A percentile compares a stretch with the other conserved stretches of the same genome.
Conservation (phyloP, 2,113 vertebrate genomes). For the Tenrec ecaudatus region DNA sequence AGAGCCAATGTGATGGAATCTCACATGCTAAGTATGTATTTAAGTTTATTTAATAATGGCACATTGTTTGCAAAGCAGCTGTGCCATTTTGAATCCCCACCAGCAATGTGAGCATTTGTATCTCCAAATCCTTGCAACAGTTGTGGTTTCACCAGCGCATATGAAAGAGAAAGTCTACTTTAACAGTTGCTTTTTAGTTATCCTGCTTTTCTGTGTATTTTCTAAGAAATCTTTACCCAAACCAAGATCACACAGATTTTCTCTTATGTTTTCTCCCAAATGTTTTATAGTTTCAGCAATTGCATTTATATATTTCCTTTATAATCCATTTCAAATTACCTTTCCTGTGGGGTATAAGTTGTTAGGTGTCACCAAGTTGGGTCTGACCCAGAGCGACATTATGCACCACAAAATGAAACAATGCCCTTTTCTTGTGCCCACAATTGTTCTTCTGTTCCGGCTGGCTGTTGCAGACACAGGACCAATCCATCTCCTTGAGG, state of each 20-base stretch:
- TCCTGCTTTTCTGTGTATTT: background rate
- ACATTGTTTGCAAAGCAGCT: conserved; percentile 12
- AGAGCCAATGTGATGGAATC: too few relatives aligned
- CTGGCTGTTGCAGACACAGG: too few relatives aligned
- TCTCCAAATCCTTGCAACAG: background rate
- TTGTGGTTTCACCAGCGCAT: background rate
- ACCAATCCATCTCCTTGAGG: too few relatives aligned
- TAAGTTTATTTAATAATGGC: conserved; percentile 3
- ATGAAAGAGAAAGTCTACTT: conserved; percentile 6
- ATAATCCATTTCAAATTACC: conserved; percentile 4
- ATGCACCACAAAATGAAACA: too few relatives aligned
- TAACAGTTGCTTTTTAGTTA: background rate
- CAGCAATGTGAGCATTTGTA: background rate
- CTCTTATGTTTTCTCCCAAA: conserved; percentile 24
- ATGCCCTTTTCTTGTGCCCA: too few relatives aligned
- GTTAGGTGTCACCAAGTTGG: too few relatives aligned
- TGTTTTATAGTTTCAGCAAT: conserved; percentile 1
- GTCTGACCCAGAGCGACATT: too few relatives aligned
- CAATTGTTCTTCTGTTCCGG: too few relatives aligned
- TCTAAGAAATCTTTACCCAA: conserved; percentile 20
- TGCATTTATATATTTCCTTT: background rate
- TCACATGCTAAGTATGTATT: background rate
- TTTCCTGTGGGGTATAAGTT: background rate
- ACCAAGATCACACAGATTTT: conserved; percentile 11
- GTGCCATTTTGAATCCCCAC: background rate